These are phyloP conservation scores for Cordilura impudica DNA, from an alignment of 2,888 invertebrate species.

Conservation along the genomic window DNA sequence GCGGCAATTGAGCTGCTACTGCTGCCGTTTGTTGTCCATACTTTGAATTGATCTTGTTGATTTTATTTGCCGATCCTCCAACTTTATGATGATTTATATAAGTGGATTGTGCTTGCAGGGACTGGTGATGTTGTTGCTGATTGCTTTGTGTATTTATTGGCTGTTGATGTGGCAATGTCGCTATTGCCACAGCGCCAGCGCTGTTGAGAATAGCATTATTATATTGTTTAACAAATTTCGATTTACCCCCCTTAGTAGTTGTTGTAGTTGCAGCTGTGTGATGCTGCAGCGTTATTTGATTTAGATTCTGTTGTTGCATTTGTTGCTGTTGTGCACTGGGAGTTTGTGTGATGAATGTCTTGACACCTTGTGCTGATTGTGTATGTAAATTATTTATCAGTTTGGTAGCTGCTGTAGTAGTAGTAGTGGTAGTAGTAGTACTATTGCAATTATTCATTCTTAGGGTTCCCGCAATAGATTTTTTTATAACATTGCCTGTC, in stretches of 20 bases:
- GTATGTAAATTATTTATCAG: conserved; percentile 66
- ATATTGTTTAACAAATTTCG: conserved; percentile 76
- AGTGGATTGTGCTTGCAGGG: conserved; percentile 64
- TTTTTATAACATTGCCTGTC: conserved; percentile 70
- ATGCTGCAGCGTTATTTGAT: conserved; percentile 60
- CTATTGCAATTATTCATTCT: conserved; percentile 66
- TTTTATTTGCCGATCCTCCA: conserved; percentile 64
- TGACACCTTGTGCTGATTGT: conserved; percentile 67
- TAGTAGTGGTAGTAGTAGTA: too few relatives aligned
- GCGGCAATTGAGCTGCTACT: conserved; percentile 71
- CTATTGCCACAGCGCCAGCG: conserved; percentile 67
- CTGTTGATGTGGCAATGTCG: conserved; percentile 68
- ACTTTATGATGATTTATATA: conserved; percentile 68
- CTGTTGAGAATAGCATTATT: conserved; percentile 69
- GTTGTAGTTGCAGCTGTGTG: conserved; percentile 22
- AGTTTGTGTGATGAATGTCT: conserved; percentile 65
- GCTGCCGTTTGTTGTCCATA: conserved; percentile 64
- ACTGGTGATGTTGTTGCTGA: conserved; percentile 62
- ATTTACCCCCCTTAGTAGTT: conserved; percentile 63
- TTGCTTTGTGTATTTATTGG: conserved; percentile 65
- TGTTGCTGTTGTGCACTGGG: conserved; percentile 70
- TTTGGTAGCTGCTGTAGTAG: too few relatives aligned
- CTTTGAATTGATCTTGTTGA: conserved; percentile 69
- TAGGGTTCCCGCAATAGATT: conserved; percentile 63
- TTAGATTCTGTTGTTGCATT: conserved; percentile 65